A percentile compares a stretch with the other conserved stretches of the same genome.
phyloP scores from a whole-genome alignment of 2,113 vertebrate species.

The Xenopus tropicalis region DNA sequence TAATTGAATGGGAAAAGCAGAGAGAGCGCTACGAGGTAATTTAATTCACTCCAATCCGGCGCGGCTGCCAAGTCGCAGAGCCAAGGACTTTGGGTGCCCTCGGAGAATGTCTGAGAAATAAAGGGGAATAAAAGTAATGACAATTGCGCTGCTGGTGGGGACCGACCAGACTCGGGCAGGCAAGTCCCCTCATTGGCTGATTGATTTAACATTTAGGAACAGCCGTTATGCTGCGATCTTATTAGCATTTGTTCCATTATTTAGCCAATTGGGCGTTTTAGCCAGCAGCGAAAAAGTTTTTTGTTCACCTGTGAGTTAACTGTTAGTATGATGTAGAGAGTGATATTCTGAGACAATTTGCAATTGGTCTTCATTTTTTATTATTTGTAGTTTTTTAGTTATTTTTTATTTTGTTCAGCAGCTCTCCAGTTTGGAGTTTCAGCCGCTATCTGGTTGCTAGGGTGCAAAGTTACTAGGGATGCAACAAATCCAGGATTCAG shows the following conservation, averaged over 20 bases:
- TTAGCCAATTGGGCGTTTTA: constrained; percentile 37
- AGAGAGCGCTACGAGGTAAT: constrained; percentile 65
- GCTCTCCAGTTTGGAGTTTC: too few relatives aligned
- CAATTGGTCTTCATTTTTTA: too few relatives aligned
- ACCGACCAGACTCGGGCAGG: constrained; percentile 31
- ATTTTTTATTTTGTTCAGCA: too few relatives aligned
- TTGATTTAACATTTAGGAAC: constrained; percentile 62
- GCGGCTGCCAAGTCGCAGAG: constrained; percentile 65
- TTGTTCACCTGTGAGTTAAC: too few relatives aligned
- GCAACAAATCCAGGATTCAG: too few relatives aligned
- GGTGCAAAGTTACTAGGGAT: too few relatives aligned
- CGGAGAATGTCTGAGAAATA: constrained; percentile 60
- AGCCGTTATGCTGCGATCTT: constrained; percentile 52
- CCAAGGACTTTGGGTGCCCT: constrained; percentile 67
- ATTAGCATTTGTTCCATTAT: constrained; percentile 60
- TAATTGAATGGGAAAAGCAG: constrained; percentile 71
- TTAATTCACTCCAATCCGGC: constrained; percentile 65
- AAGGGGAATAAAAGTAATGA: constrained; percentile 36
- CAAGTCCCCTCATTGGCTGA: constrained; percentile 57
- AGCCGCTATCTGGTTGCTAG: too few relatives aligned
- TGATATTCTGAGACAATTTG: too few relatives aligned
- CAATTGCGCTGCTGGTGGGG: constrained; percentile 34
- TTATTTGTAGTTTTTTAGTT: too few relatives aligned
- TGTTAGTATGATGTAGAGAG: too few relatives aligned
- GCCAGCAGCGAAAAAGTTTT: too few relatives aligned